Base-by-base conservation (phyloP, 2,888 invertebrate genomes). In the Aelia acuminata region DNA sequence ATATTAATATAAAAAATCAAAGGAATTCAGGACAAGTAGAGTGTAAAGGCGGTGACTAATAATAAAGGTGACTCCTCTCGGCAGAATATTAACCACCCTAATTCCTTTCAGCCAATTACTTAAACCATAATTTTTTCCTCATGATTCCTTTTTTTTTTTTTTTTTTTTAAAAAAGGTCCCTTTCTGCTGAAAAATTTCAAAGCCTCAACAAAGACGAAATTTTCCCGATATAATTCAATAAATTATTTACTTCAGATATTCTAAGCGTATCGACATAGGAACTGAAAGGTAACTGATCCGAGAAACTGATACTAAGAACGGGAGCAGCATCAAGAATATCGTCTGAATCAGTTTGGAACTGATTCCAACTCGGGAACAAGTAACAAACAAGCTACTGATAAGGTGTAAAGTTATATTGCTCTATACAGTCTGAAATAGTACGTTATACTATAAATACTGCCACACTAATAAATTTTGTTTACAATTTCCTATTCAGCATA, bases 51-150 rank as follows among this genome's bases (percentile, higher is more conserved):
- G n/a, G n/a, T n/a, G n/a, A n/a, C n/a, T n/a, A n/a, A n/a, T n/a
- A n/a, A n/a, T n/a, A n/a, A n/a, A n/a, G n/a, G n/a, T n/a, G n/a
- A n/a, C 63, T 7, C 22, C 15, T 35, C 31, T 20, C 63, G 7
- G 7, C 63, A 35, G 31, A 70, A 70, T 70, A 70, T 70, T 70
- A 70, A 70, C 63, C 8, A 70, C 63, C 63, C 35, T 70, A 70
- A 70, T 70, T 70, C 31, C 31, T 70, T 70, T 70, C 31, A 20
- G 63, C 31, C 35, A 31, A 35, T 70, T 70, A 70, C 63, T 35
- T 35, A 7, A 10, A 20, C 31, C 63, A 31, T 35, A 35, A 31
- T 70, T 70, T 70, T 70, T 70, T 70, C 63, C 31, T 70, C 31
- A 70, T 35, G 63, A n/a, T n/a, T 70, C 63, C 63, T 35, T 70